Conservation (phyloP, 2,797 vertebrate species). For the Syngnathus acus region DNA sequence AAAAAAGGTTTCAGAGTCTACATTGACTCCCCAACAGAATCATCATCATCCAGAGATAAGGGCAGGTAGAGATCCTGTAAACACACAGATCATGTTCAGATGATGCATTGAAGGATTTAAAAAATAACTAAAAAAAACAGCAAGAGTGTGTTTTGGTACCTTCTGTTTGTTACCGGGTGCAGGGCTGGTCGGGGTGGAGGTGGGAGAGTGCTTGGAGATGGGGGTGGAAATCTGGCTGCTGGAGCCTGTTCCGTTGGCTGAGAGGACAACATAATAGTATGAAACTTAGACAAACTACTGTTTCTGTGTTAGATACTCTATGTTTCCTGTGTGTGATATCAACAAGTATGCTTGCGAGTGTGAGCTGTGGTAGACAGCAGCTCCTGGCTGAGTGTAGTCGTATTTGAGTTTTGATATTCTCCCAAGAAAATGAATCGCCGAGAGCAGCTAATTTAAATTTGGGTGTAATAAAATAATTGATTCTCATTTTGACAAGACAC, state of each 20-base stretch:
- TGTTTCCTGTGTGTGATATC: too few species aligned
- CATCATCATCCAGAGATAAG: conserved; percentile 95
- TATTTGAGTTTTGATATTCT: too few species aligned
- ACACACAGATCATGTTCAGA: conserved; percentile 30
- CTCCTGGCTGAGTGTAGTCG: too few species aligned
- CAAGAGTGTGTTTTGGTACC: conserved; percentile 67
- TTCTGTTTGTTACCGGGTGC: conserved; percentile 95
- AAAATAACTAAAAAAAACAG: neutral
- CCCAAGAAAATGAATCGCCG: too few species aligned
- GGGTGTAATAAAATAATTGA: too few species aligned
- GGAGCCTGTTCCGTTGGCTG: conserved; percentile 92
- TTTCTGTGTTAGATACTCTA: too few species aligned
- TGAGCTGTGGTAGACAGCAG: too few species aligned
- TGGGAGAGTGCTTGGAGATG: conserved; percentile 96
- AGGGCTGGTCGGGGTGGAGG: conserved; percentile 94
- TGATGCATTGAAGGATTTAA: neutral
- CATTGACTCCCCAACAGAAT: conserved; percentile 94
- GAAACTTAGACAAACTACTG: too few species aligned
- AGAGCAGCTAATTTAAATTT: too few species aligned
- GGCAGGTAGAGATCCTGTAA: conserved; percentile 93
- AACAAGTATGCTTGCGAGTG: too few species aligned
- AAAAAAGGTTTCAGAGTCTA: conserved; percentile 61
- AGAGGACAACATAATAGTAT: neutral
- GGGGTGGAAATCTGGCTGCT: conserved; percentile 98
- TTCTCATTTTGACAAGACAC: too few species aligned